Evolutionary conservation across 2,888 invertebrate genomes (phyloP), one percentile per base, ranked within the genome.

Genomic region (Habroteleia sp.): DNA sequence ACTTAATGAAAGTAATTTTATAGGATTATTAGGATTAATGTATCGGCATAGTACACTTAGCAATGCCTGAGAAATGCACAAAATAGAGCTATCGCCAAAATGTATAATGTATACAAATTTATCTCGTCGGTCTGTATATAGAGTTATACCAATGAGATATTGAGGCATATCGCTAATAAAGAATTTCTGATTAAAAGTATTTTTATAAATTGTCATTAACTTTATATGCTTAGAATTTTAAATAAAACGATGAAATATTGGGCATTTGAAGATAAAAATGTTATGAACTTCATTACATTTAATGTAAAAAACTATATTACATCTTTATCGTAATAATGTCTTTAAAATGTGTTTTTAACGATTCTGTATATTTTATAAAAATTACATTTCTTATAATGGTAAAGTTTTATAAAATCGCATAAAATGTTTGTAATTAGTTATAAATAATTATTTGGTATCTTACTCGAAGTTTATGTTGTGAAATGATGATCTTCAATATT

Each of bases 141-240:
- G 52, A 69, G 35, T 62, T 62, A 62, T 71, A 62, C 62, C 69
- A 71, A 71, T 71, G 54, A 62, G 50, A 58, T 52, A 71, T 71
- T 52, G 29, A 35, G 29, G 60, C 35, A 44, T 14, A 48, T 39
- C 31, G 11, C 56, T 11, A 39, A 31, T 11, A 10, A 25, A 29
- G 16, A 50, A 50, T 41, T 44, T 69, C 52, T 33, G 17, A 35
- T 46, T 23, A 58, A 33, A 14, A 7, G 58, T 50, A 58, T 68
- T 58, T 68, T 68, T 52, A 35, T 35, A 65, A 52, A 52, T 39
- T 35, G 16, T 44, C 35, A 29, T 52, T 33, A 42, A 25, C 1
- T 25, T 6, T 7, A 42, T 42, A 3, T 33, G 35, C n/a, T n/a
- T n/a, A n/a, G n/a, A n/a, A n/a, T n/a, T 60, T 37, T 27, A 37